Evolutionary conservation across 2,113 vertebrate genomes (phyloP).

Genomic region (Struthio camelus): DNA sequence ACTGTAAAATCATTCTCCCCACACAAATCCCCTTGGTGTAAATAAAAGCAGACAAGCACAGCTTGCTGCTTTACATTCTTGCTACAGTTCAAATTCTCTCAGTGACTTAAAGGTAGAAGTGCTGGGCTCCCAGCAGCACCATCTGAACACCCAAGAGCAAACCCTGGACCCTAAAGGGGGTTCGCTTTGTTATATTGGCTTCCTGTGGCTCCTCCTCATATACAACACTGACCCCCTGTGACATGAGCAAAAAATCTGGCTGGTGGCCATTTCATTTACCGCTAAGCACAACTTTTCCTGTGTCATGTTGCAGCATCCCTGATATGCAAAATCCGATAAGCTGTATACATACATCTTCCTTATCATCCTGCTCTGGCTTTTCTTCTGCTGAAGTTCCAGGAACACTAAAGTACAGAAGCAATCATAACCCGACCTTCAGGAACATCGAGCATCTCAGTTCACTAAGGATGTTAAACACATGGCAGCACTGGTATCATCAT

Average conservation of each 20-base stretch:
- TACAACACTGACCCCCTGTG: fast-evolving
- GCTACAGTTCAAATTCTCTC: not conserved
- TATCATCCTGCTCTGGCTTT: not conserved
- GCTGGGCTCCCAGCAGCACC: not conserved
- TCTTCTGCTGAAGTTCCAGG: fast-evolving
- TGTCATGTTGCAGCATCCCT: not conserved
- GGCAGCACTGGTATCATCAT: not conserved
- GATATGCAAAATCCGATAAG: not conserved
- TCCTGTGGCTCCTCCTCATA: not conserved
- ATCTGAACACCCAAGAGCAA: not conserved
- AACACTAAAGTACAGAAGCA: not conserved
- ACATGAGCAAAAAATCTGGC: not conserved
- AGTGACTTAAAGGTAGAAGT: not conserved
- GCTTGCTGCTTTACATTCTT: not conserved
- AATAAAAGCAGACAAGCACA: not conserved
- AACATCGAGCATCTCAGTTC: not conserved
- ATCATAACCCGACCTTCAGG: not conserved
- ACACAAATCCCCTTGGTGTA: fast-evolving
- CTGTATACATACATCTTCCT: not conserved
- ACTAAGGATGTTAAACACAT: fast-evolving
- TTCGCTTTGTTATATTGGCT: not conserved
- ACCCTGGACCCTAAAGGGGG: not conserved
- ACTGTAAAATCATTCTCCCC: not conserved
- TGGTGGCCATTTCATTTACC: not conserved
- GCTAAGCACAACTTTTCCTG: not conserved